A percentile compares a stretch with the other conserved stretches of the same genome.
Conservation (phyloP, 2,797 vertebrate genomes). For the Schizopygopsis pylzovi region DNA sequence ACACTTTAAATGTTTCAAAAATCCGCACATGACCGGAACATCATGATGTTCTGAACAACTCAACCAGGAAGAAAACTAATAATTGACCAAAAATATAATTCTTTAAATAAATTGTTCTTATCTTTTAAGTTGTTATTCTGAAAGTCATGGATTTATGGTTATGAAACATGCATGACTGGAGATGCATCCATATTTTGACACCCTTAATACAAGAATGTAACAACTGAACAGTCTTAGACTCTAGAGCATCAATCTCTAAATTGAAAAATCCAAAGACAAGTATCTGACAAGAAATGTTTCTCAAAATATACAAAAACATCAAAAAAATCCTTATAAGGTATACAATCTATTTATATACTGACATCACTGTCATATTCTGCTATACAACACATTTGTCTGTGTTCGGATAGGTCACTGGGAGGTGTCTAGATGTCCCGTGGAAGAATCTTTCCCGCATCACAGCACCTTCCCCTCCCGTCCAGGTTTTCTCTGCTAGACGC, state of each 20-base stretch:
- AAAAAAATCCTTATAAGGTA: not conserved
- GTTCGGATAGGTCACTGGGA: not conserved
- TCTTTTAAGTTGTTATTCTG: not conserved
- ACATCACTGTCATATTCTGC: not conserved
- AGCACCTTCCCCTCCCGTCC: not conserved
- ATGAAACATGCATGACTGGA: not conserved
- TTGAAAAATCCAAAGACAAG: not conserved
- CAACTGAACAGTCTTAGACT: not conserved
- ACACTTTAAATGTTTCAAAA: slow-evolving; percentile 31
- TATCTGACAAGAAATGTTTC: not conserved
- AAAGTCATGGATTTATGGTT: not conserved
- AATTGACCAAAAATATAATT: not conserved
- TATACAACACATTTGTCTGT: not conserved
- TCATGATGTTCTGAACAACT: slow-evolving; percentile 29
- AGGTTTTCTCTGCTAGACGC: not conserved
- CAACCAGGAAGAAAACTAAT: slow-evolving; percentile 13
- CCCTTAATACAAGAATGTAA: not conserved
- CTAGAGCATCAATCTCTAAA: not conserved
- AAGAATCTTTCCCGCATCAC: not conserved
- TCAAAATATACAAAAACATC: not conserved
- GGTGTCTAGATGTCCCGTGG: slow-evolving; percentile 13
- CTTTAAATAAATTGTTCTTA: not conserved
- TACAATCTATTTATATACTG: not conserved
- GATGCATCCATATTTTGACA: slow-evolving; percentile 6
- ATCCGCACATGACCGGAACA: slow-evolving; percentile 32